Evolutionary conservation across 2,113 vertebrate species (phyloP), one percentile per base, ranked within the genome.

Genomic region (Pelmatolapia mariae): DNA sequence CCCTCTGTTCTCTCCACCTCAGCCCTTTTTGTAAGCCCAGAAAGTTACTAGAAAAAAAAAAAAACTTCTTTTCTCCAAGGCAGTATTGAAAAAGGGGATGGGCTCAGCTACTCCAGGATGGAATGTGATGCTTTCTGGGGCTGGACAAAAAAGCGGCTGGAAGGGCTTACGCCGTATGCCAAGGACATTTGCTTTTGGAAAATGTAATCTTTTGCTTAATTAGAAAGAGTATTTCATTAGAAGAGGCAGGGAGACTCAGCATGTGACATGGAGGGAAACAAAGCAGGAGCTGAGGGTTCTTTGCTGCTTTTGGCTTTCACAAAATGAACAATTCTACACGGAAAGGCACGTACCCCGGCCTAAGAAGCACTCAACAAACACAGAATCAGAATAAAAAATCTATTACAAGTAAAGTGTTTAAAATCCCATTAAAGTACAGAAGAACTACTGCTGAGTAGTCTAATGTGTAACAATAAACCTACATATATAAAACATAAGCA

Each of bases 171-270:
- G 7, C 24, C 86, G 43, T 61, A 33, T 52, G 50, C 68, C 91
- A 94, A 94, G 87, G 93, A 92, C 91, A 86, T 78, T 78, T 31
- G 43, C 71, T 29, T 13, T 19, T 79, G 26, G 10, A 73, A 31
- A 56, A 43, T 38, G 22, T 43, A 10, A 19, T 31, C 38, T 38
- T 68, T 54, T 19, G 12, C 56, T 83, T 54, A 56, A 78, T 19
- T 78, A 29, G 4, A 29, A 31, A 24, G 6, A 50, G 26, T 12
- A 31, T 31, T 50, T 50, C 18, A 31, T 31, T 78, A 31, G 16
- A 19, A 8, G 71, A 76, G 71, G 43, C 71, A 50, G 71, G 43
- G 9, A 19, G 43, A 5, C 71, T 50, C 71, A 76, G 24, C 16
- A 31, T 76, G 43, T 6, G 19, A 40, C 16, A 4, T 38, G 82